phyloP scores from a whole-genome alignment of 2,797 vertebrate genomes.

The Chromobotia macracanthus region DNA sequence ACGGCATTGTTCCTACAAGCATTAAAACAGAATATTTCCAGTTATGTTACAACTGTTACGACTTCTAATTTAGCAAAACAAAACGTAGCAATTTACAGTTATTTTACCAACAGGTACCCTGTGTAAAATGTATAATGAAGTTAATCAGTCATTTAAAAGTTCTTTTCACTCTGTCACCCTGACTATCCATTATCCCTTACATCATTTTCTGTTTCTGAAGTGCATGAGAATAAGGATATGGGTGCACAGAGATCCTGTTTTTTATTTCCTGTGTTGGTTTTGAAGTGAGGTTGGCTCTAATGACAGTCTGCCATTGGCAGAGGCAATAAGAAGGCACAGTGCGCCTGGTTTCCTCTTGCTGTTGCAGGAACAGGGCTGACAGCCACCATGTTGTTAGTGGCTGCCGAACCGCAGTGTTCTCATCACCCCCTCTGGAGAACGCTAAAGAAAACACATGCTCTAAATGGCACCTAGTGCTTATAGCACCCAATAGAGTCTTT shows the following conservation, averaged over 20 bases:
- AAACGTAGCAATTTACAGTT: no score
- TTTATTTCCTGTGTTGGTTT: slow-evolving; percentile 21
- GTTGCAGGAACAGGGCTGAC: slow-evolving; percentile 72
- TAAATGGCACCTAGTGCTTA: slow-evolving; percentile 40
- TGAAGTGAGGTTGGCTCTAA: slow-evolving; percentile 36
- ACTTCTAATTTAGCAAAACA: no score
- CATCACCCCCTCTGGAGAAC: slow-evolving; percentile 70
- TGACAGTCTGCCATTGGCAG: slow-evolving; percentile 42
- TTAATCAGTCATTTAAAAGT: no score
- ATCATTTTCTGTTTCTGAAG: slow-evolving; percentile 26
- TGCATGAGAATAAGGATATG: slow-evolving; percentile 1
- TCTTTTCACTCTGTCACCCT: no score
- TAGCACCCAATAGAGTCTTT: slow-evolving; percentile 34
- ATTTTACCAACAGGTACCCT: no score
- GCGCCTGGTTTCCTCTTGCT: slow-evolving; percentile 41
- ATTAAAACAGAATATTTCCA: no score
- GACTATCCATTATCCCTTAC: no score
- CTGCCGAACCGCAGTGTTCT: slow-evolving; percentile 70
- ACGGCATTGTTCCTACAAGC: no score
- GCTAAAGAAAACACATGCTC: slow-evolving; percentile 56
- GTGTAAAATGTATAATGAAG: no score
- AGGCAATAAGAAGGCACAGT: slow-evolving; percentile 31
- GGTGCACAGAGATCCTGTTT: neutral
- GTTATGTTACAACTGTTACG: no score
- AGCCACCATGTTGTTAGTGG: slow-evolving; percentile 72